Conservation (phyloP, 1,140 invertebrate genomes). For the Heliconius nattereri region DNA sequence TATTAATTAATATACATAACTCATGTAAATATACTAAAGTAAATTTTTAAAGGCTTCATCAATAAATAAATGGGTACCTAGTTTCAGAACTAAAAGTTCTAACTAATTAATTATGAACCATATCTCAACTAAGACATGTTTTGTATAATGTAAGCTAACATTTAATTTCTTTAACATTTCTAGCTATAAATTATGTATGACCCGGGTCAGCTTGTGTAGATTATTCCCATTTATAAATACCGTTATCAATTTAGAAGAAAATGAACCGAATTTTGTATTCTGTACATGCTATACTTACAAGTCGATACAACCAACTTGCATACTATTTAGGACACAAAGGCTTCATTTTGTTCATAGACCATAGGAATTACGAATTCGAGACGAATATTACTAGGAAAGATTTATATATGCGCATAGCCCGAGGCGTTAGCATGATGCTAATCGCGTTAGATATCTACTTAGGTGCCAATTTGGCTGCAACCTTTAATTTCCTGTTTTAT, state of each 20-base stretch:
- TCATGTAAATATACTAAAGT: too few relatives aligned
- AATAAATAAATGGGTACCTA: too few relatives aligned
- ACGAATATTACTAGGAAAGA: slow-evolving; percentile 9
- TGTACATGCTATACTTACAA: background rate
- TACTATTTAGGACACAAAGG: background rate
- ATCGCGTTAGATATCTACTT: background rate
- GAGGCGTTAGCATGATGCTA: background rate
- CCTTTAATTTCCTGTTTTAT: background rate
- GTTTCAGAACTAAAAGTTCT: too few relatives aligned
- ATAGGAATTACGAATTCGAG: slow-evolving; percentile 5
- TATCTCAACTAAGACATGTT: too few relatives aligned
- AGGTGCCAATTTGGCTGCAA: background rate
- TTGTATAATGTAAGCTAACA: too few relatives aligned
- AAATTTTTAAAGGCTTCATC: too few relatives aligned
- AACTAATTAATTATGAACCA: too few relatives aligned
- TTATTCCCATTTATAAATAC: background rate
- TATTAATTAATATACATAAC: too few relatives aligned
- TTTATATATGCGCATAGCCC: slow-evolving; percentile 2
- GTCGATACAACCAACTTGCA: background rate
- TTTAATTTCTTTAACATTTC: too few relatives aligned
- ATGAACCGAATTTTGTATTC: background rate
- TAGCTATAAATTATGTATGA: too few relatives aligned
- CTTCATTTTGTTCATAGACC: background rate
- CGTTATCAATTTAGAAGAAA: background rate
- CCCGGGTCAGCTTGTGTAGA: background rate